A percentile compares a stretch with the other conserved stretches of the same genome.
phyloP scores from a whole-genome alignment of 2,113 vertebrate genomes.

The Podiceps cristatus region DNA sequence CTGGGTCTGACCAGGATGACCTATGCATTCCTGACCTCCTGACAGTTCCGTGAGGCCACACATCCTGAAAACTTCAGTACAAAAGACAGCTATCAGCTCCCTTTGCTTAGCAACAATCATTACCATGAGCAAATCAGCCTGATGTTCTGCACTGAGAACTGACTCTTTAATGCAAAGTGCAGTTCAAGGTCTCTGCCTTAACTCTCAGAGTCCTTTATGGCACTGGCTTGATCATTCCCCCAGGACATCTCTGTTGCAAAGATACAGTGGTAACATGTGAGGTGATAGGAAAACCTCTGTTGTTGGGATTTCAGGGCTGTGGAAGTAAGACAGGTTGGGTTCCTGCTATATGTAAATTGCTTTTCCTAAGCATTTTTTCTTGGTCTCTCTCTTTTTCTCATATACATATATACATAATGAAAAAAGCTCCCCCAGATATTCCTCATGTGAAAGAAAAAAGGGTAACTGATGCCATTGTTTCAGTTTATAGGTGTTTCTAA shows the following conservation, averaged over 20 bases:
- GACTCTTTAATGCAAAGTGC: neutral
- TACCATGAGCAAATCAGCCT: neutral
- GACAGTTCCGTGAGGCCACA: neutral
- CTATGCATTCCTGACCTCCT: conserved; percentile 39
- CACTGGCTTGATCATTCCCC: neutral
- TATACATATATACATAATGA: fast-evolving
- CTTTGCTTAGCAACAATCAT: conserved; percentile 9
- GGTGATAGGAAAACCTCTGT: neutral
- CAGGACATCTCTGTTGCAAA: neutral
- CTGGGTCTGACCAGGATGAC: neutral
- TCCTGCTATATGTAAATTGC: neutral
- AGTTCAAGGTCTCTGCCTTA: conserved; percentile 40
- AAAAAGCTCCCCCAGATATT: neutral
- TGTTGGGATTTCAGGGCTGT: neutral
- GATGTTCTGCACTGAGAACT: neutral
- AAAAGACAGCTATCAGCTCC: conserved; percentile 27
- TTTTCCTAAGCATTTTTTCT: neutral
- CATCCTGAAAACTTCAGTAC: conserved; percentile 21
- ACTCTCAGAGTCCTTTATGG: neutral
- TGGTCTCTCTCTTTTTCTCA: neutral
- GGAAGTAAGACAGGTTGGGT: neutral
- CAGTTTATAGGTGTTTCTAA: neutral
- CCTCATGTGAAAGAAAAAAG: neutral
- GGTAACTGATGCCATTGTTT: neutral
- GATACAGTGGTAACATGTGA: neutral